A percentile compares a stretch with the other conserved stretches of the same genome.
phyloP scores from a whole-genome alignment of 2,888 invertebrate species.

The Salticus scenicus region DNA sequence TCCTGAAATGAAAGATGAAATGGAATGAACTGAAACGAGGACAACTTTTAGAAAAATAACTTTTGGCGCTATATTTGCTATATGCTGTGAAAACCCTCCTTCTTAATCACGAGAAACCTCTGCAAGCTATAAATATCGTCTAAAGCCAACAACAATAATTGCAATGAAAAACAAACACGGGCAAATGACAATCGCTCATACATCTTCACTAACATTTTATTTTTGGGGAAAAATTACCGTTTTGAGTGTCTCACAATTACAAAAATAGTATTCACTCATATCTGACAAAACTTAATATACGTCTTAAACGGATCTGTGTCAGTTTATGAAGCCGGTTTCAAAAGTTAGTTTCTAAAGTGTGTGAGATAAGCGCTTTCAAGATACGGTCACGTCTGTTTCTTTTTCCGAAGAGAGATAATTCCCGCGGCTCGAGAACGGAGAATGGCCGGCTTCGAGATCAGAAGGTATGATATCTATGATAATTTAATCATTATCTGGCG shows the following conservation, averaged over 20 bases:
- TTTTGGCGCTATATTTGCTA: no score
- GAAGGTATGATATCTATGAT: conserved; percentile 55
- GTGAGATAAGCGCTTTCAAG: not conserved
- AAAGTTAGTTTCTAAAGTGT: conserved; percentile 3
- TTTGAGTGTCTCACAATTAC: not conserved
- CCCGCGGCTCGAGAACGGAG: not conserved
- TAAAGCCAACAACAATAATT: no score
- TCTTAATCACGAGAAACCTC: no score
- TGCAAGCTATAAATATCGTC: no score
- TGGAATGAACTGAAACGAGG: no score
- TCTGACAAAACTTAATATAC: not conserved
- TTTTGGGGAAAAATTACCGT: no score
- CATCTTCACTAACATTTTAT: no score
- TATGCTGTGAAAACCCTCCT: no score
- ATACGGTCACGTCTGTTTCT: conserved; percentile 24
- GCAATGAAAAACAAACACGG: not conserved
- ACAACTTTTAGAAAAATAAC: no score
- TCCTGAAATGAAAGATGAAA: no score
- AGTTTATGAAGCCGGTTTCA: not conserved
- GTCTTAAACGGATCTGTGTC: not conserved
- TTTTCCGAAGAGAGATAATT: conserved; percentile 6
- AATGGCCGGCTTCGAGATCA: conserved; percentile 41
- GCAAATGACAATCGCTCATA: no score
- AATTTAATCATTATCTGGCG: conserved; percentile 68
- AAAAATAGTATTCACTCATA: not conserved